phyloP scores from a whole-genome alignment of 2,888 invertebrate genomes.

The Noctua janthina region DNA sequence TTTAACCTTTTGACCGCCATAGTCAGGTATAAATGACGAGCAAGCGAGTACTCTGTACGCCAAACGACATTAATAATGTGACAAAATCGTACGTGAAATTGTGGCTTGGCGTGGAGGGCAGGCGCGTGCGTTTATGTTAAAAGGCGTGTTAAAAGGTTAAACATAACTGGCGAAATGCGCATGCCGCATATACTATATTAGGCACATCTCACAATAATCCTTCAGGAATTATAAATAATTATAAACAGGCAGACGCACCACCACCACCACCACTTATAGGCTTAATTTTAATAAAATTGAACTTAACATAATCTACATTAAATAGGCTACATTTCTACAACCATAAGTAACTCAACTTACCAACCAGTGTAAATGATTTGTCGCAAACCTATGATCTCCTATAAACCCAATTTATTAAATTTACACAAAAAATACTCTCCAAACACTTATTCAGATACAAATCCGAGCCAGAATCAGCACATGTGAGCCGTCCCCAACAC shows the following conservation, averaged over 20 bases:
- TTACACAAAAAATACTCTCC: neutral
- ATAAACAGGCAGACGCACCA: neutral
- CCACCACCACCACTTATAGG: too few species aligned
- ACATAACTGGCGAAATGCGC: too few species aligned
- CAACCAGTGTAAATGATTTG: neutral
- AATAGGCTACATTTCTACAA: neutral
- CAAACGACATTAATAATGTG: too few species aligned
- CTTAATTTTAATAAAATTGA: neutral
- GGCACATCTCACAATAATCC: neutral
- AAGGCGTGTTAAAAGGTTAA: too few species aligned
- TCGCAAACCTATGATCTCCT: neutral
- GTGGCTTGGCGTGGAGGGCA: too few species aligned
- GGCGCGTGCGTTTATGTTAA: too few species aligned
- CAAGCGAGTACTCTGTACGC: too few species aligned
- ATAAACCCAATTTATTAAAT: neutral
- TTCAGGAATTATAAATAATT: neutral
- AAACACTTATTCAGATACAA: neutral
- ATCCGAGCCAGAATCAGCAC: slow-evolving; percentile 6
- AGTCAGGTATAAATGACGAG: too few species aligned
- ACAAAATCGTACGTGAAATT: too few species aligned
- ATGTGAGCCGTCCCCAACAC: slow-evolving; percentile 46
- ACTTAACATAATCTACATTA: neutral
- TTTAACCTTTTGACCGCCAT: too few species aligned
- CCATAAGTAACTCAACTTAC: neutral
- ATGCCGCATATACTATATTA: too few species aligned